phyloP scores from a whole-genome alignment of 2,113 vertebrate genomes.

The Tautogolabrus adspersus region DNA sequence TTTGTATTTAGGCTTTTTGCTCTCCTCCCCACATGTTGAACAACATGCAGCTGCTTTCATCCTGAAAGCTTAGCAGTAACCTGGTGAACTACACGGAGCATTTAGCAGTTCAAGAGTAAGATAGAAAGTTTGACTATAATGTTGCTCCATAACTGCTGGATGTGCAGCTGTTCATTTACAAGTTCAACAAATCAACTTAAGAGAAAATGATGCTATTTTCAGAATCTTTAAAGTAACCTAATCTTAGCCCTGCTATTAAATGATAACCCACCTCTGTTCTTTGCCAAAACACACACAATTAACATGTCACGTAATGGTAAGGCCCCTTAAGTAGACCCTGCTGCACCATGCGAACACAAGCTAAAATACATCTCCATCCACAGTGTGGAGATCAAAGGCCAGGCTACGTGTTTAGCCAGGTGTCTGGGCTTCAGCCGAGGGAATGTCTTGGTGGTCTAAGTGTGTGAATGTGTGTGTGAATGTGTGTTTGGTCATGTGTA shows the following conservation, averaged over 20 bases:
- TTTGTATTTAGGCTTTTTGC: too few relatives aligned
- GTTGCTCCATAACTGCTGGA: too few relatives aligned
- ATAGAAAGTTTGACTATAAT: too few relatives aligned
- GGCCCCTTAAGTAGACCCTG: slow-evolving; percentile 5
- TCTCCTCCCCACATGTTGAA: too few relatives aligned
- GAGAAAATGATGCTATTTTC: too few relatives aligned
- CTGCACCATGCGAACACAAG: slow-evolving; percentile 5
- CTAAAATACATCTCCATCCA: slow-evolving; percentile 35
- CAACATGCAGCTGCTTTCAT: too few relatives aligned
- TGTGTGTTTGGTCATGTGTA: slow-evolving; percentile 21
- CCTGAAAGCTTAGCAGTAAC: too few relatives aligned
- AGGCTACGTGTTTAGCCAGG: slow-evolving; percentile 67
- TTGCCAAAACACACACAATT: background rate
- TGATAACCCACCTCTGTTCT: background rate
- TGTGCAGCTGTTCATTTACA: too few relatives aligned
- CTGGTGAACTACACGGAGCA: too few relatives aligned
- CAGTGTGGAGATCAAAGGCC: slow-evolving; percentile 44
- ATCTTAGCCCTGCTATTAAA: background rate
- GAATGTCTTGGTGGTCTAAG: slow-evolving; percentile 48
- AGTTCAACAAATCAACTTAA: too few relatives aligned
- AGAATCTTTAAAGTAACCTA: background rate
- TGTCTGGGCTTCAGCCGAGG: slow-evolving; percentile 45
- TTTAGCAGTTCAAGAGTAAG: too few relatives aligned
- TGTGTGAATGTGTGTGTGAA: slow-evolving; percentile 24
- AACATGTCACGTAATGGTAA: slow-evolving; percentile 18